phyloP scores from a whole-genome alignment of 92 coral and sea anemone genomes.

The Palythoa grandiflora region DNA sequence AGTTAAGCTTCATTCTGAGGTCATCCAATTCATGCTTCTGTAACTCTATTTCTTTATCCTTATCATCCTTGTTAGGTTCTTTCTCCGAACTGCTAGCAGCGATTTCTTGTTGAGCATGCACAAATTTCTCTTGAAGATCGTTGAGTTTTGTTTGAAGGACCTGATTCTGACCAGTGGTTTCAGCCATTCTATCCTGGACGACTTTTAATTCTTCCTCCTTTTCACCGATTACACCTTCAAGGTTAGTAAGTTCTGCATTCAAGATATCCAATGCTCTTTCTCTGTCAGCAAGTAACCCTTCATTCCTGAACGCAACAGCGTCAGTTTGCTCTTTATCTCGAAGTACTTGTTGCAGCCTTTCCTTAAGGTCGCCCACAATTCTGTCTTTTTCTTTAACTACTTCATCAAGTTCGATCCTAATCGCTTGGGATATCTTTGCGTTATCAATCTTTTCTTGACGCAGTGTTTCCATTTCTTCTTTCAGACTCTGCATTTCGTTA shows the following conservation, averaged over 20 bases:
- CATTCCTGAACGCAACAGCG: slow-evolving; percentile 56
- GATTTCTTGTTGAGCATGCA: slow-evolving; percentile 57
- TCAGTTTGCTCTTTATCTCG: slow-evolving; percentile 70
- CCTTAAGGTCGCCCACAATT: slow-evolving; percentile 62
- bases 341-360: slow-evolving; percentile 54
- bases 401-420: slow-evolving; percentile 75
- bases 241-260: slow-evolving; percentile 55
- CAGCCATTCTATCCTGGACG: slow-evolving; percentile 31
- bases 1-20: slow-evolving; percentile 30
- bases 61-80: slow-evolving; percentile 32
- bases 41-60: slow-evolving; percentile 40
- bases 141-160: slow-evolving; percentile 21
- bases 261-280: slow-evolving; percentile 68
- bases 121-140: slow-evolving; percentile 31
- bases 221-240: slow-evolving; percentile 53
- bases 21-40: slow-evolving; percentile 48
- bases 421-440: slow-evolving; percentile 71
- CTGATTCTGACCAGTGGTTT: slow-evolving; percentile 40
- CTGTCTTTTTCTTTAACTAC: slow-evolving; percentile 75
- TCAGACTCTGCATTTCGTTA: slow-evolving; percentile 56
- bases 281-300: slow-evolving; percentile 70
- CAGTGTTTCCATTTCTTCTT: slow-evolving; percentile 67
- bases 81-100: slow-evolving; percentile 33
- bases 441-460: slow-evolving; percentile 74
- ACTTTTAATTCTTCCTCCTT: slow-evolving; percentile 42